Percentiles rank a stretch among this genome's conserved stretches.
phyloP scores from a whole-genome alignment of 2,797 vertebrate genomes.

The Alauda arvensis region DNA sequence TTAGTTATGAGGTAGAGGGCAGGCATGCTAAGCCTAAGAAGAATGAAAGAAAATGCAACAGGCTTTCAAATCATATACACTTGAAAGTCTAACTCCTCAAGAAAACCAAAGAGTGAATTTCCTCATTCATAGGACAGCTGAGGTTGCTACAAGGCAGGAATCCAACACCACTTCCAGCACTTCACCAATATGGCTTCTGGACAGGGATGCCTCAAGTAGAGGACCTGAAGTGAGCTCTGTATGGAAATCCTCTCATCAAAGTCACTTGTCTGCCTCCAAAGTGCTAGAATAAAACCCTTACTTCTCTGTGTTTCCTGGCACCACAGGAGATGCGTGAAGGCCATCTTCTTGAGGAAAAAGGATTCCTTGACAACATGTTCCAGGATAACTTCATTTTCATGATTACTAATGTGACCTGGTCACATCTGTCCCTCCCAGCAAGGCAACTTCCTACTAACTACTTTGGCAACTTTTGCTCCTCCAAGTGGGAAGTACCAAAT shows the following conservation, averaged over 20 bases:
- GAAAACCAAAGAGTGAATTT: not conserved
- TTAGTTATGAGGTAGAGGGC: not conserved
- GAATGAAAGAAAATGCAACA: not conserved
- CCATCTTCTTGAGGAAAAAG: not conserved
- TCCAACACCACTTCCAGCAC: not conserved
- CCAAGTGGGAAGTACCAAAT: not conserved
- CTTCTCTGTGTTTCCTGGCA: not conserved
- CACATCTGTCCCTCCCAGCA: not conserved
- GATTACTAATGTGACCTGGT: rapidly evolving
- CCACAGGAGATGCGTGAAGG: not conserved
- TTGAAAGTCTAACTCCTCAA: not conserved
- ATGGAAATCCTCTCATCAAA: not conserved
- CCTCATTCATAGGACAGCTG: not conserved
- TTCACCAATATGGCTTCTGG: not conserved
- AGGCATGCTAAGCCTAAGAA: not conserved
- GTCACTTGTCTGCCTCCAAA: not conserved
- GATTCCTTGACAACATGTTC: not conserved
- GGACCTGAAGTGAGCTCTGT: not conserved
- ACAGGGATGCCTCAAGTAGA: not conserved
- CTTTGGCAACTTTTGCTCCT: not conserved
- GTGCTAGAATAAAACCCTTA: not conserved
- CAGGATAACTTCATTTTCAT: not conserved
- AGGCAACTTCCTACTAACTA: not conserved
- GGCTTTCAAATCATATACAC: not conserved
- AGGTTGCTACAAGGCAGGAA: not conserved